Evolutionary conservation across 2,888 invertebrate genomes (phyloP).

Genomic region (Phragmatobia fuliginosa): DNA sequence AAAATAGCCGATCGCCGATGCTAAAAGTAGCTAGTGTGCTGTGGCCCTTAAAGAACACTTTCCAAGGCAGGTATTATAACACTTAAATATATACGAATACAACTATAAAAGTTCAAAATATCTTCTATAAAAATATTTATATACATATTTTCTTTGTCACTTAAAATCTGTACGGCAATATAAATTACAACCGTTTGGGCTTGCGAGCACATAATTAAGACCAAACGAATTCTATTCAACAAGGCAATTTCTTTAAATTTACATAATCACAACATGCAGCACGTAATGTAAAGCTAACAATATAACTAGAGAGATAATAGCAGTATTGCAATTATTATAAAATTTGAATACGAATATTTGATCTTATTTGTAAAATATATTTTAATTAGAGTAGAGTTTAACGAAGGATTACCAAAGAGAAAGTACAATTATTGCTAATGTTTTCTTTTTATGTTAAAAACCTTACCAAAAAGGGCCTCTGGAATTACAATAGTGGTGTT

Average conservation of each 20-base stretch:
- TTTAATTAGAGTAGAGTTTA: too few relatives aligned
- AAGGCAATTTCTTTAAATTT: background rate
- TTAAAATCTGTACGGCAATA: background rate
- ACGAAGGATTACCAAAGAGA: too few relatives aligned
- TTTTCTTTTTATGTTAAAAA: background rate
- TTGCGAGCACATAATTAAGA: conserved; percentile 1
- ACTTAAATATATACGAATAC: background rate
- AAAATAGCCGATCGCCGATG: too few relatives aligned
- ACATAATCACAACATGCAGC: background rate
- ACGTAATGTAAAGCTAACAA: background rate
- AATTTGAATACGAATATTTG: background rate
- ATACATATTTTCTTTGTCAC: background rate
- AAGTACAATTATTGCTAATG: background rate
- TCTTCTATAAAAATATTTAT: background rate
- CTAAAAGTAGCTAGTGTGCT: too few relatives aligned
- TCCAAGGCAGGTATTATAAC: conserved; percentile 1
- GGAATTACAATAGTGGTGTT: background rate
- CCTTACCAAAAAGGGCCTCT: background rate
- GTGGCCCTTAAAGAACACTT: conserved; percentile 12
- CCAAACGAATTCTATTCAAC: background rate
- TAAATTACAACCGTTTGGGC: background rate
- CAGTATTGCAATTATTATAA: background rate
- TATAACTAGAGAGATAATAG: background rate
- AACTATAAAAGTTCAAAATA: background rate
- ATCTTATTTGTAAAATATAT: background rate